Percentiles rank a stretch among this genome's conserved stretches.
phyloP scores from a whole-genome alignment of 2,113 vertebrate genomes.

The Tetraodon nigroviridis region DNA sequence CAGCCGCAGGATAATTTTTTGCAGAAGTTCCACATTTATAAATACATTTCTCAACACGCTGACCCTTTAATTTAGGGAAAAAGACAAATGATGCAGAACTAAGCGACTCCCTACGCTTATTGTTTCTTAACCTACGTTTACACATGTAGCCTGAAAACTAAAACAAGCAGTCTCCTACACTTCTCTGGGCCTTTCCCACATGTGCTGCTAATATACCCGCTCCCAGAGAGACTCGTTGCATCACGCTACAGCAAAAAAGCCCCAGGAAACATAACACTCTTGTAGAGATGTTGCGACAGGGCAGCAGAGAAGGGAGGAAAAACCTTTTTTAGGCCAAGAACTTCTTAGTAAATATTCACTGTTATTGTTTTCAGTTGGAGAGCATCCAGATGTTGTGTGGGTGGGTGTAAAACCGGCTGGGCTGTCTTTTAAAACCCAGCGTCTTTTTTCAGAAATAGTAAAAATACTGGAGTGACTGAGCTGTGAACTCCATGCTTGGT shows the following conservation, averaged over 20 bases:
- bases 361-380: conserved; percentile 12
- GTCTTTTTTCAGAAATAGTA: conserved; percentile 14
- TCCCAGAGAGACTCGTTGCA: conserved; percentile 26
- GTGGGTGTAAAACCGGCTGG: conserved; percentile 20
- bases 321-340: conserved; percentile 6
- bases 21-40: conserved; percentile 1
- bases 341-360: neutral
- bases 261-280: conserved; percentile 26
- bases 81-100: conserved; percentile 21
- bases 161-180: conserved; percentile 8
- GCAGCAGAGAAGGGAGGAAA: conserved; percentile 9
- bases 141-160: neutral
- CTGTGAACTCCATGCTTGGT: conserved; percentile 9
- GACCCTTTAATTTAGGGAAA: neutral
- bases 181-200: conserved; percentile 25
- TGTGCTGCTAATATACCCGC: conserved; percentile 8
- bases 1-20: too few species aligned
- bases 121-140: conserved; percentile 23
- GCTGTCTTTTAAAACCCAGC: conserved; percentile 31
- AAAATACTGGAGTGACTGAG: conserved; percentile 13
- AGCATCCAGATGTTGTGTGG: conserved; percentile 32
- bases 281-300: conserved; percentile 8
- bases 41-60: conserved; percentile 29
- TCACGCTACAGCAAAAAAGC: conserved; percentile 25
- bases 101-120: conserved; percentile 11